Percentiles rank a stretch among this genome's conserved stretches.
phyloP scores from a whole-genome alignment of 2,888 invertebrate genomes.

The Chrysotoxum bicinctum region DNA sequence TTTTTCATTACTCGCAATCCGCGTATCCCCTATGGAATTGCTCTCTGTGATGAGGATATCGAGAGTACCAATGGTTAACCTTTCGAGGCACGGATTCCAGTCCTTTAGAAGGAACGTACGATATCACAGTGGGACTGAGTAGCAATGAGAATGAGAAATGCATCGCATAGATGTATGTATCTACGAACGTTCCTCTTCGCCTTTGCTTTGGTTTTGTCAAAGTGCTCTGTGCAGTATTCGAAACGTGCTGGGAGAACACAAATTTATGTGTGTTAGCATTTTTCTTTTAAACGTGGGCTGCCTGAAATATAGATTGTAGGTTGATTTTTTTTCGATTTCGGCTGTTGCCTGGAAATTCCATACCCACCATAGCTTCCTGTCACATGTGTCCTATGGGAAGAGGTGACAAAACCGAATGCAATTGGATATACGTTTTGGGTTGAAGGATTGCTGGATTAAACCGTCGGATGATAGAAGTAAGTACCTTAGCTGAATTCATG shows the following conservation, averaged over 20 bases:
- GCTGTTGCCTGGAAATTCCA: constrained; percentile 19
- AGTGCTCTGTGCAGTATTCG: constrained; percentile 45
- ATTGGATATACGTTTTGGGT: constrained; percentile 59
- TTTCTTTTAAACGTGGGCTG: constrained; percentile 1
- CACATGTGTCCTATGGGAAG: constrained; percentile 22
- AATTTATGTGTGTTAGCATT: constrained; percentile 9
- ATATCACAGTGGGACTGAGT: constrained; percentile 20
- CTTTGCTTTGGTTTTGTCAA: constrained; percentile 28
- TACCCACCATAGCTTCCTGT: constrained; percentile 29
- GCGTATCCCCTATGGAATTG: neutral
- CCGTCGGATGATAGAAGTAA: constrained; percentile 47
- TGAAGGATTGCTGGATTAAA: constrained; percentile 63
- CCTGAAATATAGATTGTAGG: neutral
- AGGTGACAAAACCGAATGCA: constrained; percentile 67
- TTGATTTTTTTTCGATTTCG: neutral
- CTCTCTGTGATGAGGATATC: constrained; percentile 9
- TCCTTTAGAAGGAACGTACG: constrained; percentile 9
- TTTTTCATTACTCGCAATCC: neutral
- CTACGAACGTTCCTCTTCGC: neutral
- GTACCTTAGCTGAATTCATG: constrained; percentile 39
- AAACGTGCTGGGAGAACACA: constrained; percentile 47
- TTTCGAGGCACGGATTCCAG: constrained; percentile 16
- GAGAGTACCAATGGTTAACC: constrained; percentile 18
- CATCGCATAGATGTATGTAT: neutral
- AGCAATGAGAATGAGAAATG: constrained; percentile 9